Percentiles rank a stretch among this genome's conserved stretches.
phyloP scores from a whole-genome alignment of 1,140 invertebrate species.

The Cataglyphis hispanica region DNA sequence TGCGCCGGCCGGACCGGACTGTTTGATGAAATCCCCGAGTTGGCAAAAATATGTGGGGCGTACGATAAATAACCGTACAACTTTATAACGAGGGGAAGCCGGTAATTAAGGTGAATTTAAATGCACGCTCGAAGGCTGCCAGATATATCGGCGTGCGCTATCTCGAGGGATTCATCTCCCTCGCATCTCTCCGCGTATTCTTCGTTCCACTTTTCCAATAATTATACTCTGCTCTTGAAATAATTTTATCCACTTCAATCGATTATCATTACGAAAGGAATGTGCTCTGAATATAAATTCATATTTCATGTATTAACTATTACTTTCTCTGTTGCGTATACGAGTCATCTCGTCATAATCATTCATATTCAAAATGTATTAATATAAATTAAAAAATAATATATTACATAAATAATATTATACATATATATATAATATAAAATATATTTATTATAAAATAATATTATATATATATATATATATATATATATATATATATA shows the following conservation, averaged over 20 bases:
- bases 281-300: neutral
- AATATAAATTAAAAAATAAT: neutral
- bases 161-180: conserved; percentile 49
- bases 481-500: no score
- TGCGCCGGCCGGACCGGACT: conserved; percentile 20
- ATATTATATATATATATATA: no score
- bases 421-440: neutral
- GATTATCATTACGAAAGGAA: neutral
- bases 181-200: neutral
- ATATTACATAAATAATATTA: neutral
- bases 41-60: conserved; percentile 47
- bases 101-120: conserved; percentile 63
- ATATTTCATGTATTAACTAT: neutral
- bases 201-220: conserved; percentile 42
- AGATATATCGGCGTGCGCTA: conserved; percentile 28
- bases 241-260: conserved; percentile 10
- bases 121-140: conserved; percentile 28
- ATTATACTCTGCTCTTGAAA: neutral
- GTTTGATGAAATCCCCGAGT: conserved; percentile 58
- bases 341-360: neutral
- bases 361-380: neutral
- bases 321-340: neutral
- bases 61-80: conserved; percentile 57
- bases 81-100: conserved; percentile 57
- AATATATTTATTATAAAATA: no score